These are phyloP conservation scores for Protaetia brevitarsis DNA, from an alignment of 1,140 invertebrate genomes.

Conservation along the genomic window DNA sequence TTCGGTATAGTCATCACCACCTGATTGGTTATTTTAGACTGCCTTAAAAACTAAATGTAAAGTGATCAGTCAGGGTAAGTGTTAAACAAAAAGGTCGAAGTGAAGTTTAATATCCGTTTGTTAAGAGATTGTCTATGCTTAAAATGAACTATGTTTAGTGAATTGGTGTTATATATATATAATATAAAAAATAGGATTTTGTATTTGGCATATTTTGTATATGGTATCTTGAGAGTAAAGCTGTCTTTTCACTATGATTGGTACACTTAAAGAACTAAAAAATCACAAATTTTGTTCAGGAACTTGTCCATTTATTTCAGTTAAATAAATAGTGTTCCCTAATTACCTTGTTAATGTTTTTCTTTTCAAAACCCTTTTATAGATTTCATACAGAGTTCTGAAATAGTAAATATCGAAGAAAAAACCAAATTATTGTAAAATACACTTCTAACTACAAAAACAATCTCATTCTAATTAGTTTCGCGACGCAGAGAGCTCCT, in stretches of 20 bases:
- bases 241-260: slow-evolving; percentile 30
- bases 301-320: slow-evolving; percentile 42
- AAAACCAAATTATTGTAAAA: background rate
- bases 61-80: slow-evolving; percentile 23
- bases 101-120: slow-evolving; percentile 17
- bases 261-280: slow-evolving; percentile 37
- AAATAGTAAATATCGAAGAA: background rate
- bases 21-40: slow-evolving; percentile 23
- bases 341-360: slow-evolving; percentile 24
- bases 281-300: slow-evolving; percentile 32
- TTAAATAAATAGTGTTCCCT: slow-evolving; percentile 52
- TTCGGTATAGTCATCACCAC: slow-evolving; percentile 1
- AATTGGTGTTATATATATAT: slow-evolving; percentile 22
- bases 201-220: slow-evolving; percentile 24
- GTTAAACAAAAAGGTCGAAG: slow-evolving; percentile 7
- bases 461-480: too few relatives aligned
- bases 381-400: background rate
- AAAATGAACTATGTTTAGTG: slow-evolving; percentile 16
- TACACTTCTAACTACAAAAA: too few relatives aligned
- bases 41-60: slow-evolving; percentile 24
- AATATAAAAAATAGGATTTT: slow-evolving; percentile 16
- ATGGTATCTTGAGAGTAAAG: slow-evolving; percentile 26
- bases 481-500: too few relatives aligned
- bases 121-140: slow-evolving; percentile 21
- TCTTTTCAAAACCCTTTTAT: background rate